Evolutionary conservation across 2,888 invertebrate species (phyloP), one percentile per base, ranked within the genome.

Genomic region (Limulus polyphemus): DNA sequence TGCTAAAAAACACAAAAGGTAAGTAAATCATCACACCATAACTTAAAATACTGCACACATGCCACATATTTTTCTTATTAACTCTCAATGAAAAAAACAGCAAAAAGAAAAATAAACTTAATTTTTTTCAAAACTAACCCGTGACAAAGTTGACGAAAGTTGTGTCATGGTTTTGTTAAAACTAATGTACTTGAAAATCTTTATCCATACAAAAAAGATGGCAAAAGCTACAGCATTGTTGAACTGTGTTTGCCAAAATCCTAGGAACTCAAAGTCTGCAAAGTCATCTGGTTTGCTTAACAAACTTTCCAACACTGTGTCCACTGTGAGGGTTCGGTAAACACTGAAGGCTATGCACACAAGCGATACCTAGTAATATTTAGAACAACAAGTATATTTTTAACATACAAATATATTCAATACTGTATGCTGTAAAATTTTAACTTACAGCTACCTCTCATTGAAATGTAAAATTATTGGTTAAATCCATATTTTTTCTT

Each of bases 141-240:
- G 79, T 17, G 80, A 80, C 11, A 88, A 75, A 1, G 87, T 87
- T 11, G 81, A 81, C 61, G 83, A 84, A 62, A 88, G 79, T 73
- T 87, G 87, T 2, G 83, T 81, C 82, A 88, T 84, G 0, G 85
- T 85, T 75, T 83, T 83, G 76, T 85, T 87, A 73, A 88, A 84
- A 70, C 83, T 84, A 67, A 87, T 81, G 76, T 84, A 88, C 76
- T 88, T 87, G 75, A 88, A 86, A 57, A 86, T 78, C 79, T 87
- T 86, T 57, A 87, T 80, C 82, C 85, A 87, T 0, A 83, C 80
- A 16, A 86, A 75, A 75, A 86, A 87, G 10, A 84, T 79, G 49
- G 82, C 78, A 12, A 84, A 73, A 1, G 84, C 85, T 65, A 83
- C 77, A 49, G 81, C 76, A 70, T 82, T 81, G 70, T 81, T 81